phyloP scores from a whole-genome alignment of 2,888 invertebrate genomes.

The Spisula solida region DNA sequence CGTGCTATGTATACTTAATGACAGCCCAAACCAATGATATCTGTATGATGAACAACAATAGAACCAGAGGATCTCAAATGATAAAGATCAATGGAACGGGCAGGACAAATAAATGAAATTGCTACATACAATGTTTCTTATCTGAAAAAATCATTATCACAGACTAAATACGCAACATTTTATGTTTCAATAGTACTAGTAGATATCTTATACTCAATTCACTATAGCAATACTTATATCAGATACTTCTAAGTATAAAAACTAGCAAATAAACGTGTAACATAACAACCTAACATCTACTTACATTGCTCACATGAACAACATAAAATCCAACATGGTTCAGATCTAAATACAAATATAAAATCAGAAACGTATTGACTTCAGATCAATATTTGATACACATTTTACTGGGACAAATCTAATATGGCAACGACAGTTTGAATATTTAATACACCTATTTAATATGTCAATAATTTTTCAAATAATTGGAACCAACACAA shows the following conservation, averaged over 20 bases:
- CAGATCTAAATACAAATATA: not conserved
- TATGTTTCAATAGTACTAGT: not conserved
- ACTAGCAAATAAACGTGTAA: not conserved
- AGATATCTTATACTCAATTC: not conserved
- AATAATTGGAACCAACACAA: no score
- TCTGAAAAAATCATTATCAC: not conserved
- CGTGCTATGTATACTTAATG: no score
- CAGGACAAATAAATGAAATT: no score
- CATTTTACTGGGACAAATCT: not conserved
- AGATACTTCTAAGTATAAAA: not conserved
- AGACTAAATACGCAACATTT: not conserved
- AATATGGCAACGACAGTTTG: no score
- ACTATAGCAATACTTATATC: not conserved
- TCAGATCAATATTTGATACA: not conserved
- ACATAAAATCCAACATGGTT: not conserved
- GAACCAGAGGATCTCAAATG: no score
- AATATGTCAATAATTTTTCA: no score
- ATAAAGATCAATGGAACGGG: no score
- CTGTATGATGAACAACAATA: no score
- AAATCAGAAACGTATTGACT: not conserved
- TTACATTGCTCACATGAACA: not conserved
- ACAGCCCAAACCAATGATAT: no score
- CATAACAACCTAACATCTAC: not conserved
- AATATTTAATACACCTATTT: no score
- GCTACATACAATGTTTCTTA: no score